A percentile compares a stretch with the other conserved stretches of the same genome.
Conservation (phyloP, 2,888 invertebrate species). For the Podotricha telesiphe region DNA sequence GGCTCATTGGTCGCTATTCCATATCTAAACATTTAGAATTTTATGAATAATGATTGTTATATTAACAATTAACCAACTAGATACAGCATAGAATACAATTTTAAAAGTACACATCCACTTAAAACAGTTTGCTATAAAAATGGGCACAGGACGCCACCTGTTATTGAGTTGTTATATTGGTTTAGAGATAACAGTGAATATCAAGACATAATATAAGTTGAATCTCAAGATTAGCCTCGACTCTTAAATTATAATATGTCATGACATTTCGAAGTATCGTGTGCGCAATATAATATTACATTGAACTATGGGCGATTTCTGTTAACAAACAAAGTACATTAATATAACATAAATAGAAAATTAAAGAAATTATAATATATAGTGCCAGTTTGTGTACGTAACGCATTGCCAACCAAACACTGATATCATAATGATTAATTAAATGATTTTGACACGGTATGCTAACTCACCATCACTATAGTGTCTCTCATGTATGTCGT, state of each 20-base stretch:
- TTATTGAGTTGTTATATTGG: not conserved
- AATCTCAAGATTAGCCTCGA: not conserved
- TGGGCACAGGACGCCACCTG: not conserved
- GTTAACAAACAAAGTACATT: not conserved
- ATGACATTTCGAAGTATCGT: not conserved
- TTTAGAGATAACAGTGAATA: not conserved
- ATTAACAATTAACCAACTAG: not conserved
- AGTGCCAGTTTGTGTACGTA: not conserved
- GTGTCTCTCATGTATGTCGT: slow-evolving; percentile 7
- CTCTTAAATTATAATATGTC: not conserved
- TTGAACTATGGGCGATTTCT: not conserved
- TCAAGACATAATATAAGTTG: no score
- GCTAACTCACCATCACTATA: slow-evolving; percentile 4
- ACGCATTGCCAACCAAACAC: not conserved
- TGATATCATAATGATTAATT: not conserved
- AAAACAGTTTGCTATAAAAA: not conserved
- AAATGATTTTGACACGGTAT: not conserved
- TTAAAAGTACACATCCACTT: not conserved
- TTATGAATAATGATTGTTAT: not conserved
- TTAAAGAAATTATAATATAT: not conserved
- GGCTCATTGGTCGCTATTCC: slow-evolving; percentile 3
- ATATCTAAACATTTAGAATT: not conserved
- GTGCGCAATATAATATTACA: not conserved
- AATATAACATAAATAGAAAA: not conserved
- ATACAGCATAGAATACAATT: not conserved